These are phyloP conservation scores for Seira sanloemensis DNA, from an alignment of 2,888 invertebrate species.

Conservation along the genomic window DNA sequence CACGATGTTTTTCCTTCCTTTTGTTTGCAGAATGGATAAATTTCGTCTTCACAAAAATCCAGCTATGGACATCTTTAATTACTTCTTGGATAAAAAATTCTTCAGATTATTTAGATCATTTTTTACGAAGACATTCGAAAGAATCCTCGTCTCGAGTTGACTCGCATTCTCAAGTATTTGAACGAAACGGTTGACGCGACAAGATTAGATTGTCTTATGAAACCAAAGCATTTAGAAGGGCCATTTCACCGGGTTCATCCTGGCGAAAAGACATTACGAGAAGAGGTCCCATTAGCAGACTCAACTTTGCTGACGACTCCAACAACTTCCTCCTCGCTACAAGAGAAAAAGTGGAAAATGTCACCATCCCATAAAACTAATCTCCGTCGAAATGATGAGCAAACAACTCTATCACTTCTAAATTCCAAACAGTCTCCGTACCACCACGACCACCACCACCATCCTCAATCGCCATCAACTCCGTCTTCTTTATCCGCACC, in stretches of 20 bases:
- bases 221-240: constrained; percentile 73
- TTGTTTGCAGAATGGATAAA: constrained; percentile 66
- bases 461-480: constrained; percentile 44
- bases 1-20: constrained; percentile 8
- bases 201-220: constrained; percentile 74
- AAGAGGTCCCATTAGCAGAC: constrained; percentile 56
- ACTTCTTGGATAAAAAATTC: constrained; percentile 72
- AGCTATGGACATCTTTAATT: constrained; percentile 70
- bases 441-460: constrained; percentile 54
- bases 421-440: constrained; percentile 61
- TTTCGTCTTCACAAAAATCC: constrained; percentile 62
- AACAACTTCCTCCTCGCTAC: constrained; percentile 42
- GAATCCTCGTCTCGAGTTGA: constrained; percentile 73
- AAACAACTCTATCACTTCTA: constrained; percentile 46
- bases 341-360: constrained; percentile 43
- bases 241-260: constrained; percentile 72
- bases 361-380: constrained; percentile 23
- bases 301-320: constrained; percentile 33
- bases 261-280: constrained; percentile 36
- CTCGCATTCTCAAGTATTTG: constrained; percentile 73
- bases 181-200: constrained; percentile 72
- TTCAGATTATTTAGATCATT: constrained; percentile 73
- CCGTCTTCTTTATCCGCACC: background rate
- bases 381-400: constrained; percentile 38
- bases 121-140: constrained; percentile 74